Percentiles rank a stretch among this genome's conserved stretches.
phyloP scores from a whole-genome alignment of 2,797 vertebrate genomes.

The Gephyroberyx darwinii region DNA sequence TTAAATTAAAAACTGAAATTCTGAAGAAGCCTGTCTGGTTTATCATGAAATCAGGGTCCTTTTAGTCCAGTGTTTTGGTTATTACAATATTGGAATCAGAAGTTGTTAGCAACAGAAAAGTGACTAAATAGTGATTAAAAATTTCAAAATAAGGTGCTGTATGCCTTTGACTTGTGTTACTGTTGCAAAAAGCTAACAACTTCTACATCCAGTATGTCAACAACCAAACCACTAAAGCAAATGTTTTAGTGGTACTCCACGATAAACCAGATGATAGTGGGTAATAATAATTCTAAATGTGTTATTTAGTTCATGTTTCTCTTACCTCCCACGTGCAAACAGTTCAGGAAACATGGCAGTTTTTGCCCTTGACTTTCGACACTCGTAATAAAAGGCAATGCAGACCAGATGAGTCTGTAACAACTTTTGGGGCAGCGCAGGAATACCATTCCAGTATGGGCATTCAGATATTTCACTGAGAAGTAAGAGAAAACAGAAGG shows the following conservation, averaged over 20 bases:
- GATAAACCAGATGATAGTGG: background rate
- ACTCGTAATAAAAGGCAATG: slow-evolving; percentile 88
- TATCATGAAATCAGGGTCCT: background rate
- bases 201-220: background rate
- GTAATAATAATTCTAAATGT: background rate
- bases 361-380: slow-evolving; percentile 84
- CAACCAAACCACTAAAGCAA: background rate
- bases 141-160: too few relatives aligned
- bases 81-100: background rate
- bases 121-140: background rate
- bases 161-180: too few relatives aligned
- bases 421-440: slow-evolving; percentile 89
- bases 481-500: background rate
- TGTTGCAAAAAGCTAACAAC: too few relatives aligned
- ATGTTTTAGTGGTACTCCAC: background rate
- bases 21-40: background rate
- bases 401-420: slow-evolving; percentile 89
- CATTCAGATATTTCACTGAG: slow-evolving; percentile 92
- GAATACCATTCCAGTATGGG: slow-evolving; percentile 90
- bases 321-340: slow-evolving; percentile 93
- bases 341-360: slow-evolving; percentile 87
- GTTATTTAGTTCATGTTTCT: background rate
- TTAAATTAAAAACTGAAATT: background rate
- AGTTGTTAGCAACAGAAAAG: background rate
- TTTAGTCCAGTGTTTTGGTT: background rate